Evolutionary conservation across 2,888 invertebrate species (phyloP).

Genomic region (Danaus chrysippus): DNA sequence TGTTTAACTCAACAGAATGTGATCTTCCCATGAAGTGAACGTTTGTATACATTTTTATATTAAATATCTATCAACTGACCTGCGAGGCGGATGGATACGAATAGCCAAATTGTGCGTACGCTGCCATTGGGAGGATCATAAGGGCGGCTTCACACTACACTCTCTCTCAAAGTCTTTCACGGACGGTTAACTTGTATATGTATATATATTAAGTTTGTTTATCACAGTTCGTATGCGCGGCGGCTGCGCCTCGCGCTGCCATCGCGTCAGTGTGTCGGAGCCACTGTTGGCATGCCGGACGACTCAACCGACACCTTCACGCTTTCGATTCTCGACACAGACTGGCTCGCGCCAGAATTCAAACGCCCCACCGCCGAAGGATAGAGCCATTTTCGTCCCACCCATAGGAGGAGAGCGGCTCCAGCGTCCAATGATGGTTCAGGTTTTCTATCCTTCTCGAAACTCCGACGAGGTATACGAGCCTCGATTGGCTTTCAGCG

Average conservation of each 20-base stretch:
- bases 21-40: too few relatives aligned
- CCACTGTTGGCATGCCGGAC: slow-evolving; percentile 68
- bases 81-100: slow-evolving; percentile 95
- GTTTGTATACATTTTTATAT: background rate
- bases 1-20: too few relatives aligned
- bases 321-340: slow-evolving; percentile 68
- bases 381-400: slow-evolving; percentile 59
- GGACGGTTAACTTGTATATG: slow-evolving; percentile 47
- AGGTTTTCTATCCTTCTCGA: slow-evolving; percentile 65
- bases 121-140: slow-evolving; percentile 82
- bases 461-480: slow-evolving; percentile 39
- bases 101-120: slow-evolving; percentile 95
- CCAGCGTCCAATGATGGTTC: slow-evolving; percentile 53
- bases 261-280: slow-evolving; percentile 67
- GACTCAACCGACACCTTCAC: slow-evolving; percentile 59
- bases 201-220: slow-evolving; percentile 57
- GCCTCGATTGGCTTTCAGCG: slow-evolving; percentile 52
- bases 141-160: slow-evolving; percentile 76
- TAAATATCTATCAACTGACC: slow-evolving; percentile 77
- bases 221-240: slow-evolving; percentile 74
- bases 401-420: slow-evolving; percentile 55
- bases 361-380: slow-evolving; percentile 74
- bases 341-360: slow-evolving; percentile 74
- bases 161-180: slow-evolving; percentile 75
- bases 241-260: slow-evolving; percentile 73